A percentile compares a stretch with the other conserved stretches of the same genome.
These are phyloP conservation scores for Sarcoramphus papa DNA, from an alignment of 2,797 vertebrate species.

Conservation along the genomic window DNA sequence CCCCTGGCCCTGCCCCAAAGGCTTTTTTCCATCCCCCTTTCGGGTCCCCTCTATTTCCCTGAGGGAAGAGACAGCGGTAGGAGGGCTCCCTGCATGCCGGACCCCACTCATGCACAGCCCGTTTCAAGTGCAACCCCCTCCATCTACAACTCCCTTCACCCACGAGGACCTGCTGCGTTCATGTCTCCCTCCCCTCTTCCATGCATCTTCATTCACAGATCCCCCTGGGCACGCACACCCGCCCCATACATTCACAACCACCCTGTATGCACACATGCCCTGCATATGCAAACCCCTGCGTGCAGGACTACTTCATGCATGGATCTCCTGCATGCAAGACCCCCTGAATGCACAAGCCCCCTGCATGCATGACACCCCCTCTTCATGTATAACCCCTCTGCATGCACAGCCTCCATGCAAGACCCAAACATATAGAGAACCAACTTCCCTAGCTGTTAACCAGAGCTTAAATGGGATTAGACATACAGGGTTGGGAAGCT, in stretches of 20 bases:
- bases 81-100: rapidly evolving
- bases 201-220: neutral
- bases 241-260: neutral
- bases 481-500: neutral
- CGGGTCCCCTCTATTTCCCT: neutral
- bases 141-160: neutral
- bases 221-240: rapidly evolving
- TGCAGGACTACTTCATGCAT: neutral
- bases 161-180: neutral
- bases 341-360: neutral
- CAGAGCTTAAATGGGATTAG: neutral
- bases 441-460: neutral
- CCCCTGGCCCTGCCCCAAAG: neutral
- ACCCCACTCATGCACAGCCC: neutral
- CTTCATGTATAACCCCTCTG: neutral
- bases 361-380: neutral
- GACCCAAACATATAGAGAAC: neutral
- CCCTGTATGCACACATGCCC: rapidly evolving
- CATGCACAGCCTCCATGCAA: neutral
- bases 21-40: neutral
- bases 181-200: neutral
- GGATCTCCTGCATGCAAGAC: neutral
- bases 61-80: neutral
- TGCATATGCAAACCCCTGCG: neutral
- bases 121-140: neutral